These are phyloP conservation scores for Strix occidentalis DNA, from an alignment of 2,797 vertebrate species.

Conservation along the genomic window DNA sequence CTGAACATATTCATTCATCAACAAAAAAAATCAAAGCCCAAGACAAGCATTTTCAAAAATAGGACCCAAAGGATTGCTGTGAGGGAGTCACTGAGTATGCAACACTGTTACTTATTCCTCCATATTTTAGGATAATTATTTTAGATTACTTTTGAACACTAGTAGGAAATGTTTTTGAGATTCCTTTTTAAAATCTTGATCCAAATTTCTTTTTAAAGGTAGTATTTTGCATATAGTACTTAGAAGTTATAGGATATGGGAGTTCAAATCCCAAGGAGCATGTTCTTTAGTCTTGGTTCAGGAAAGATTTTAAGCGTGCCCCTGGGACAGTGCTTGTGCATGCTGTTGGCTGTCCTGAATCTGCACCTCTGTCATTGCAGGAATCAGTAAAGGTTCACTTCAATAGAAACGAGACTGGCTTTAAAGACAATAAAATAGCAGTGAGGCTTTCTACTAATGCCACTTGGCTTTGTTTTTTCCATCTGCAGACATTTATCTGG, in stretches of 20 bases:
- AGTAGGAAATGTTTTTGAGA: rapidly evolving
- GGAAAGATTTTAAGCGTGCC: background rate
- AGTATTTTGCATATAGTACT: background rate
- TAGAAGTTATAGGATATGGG: background rate
- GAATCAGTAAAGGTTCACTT: background rate
- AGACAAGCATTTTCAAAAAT: background rate
- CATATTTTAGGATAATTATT: background rate
- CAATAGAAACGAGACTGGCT: background rate
- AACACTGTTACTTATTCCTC: background rate
- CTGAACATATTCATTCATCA: background rate
- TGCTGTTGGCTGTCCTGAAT: background rate
- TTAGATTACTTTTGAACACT: background rate
- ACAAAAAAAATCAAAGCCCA: too few relatives aligned
- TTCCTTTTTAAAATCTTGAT: background rate
- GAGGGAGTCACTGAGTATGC: background rate
- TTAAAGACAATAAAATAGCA: background rate
- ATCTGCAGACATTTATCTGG: background rate
- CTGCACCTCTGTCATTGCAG: background rate
- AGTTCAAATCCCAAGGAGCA: background rate
- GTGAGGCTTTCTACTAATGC: background rate
- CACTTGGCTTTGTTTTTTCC: background rate
- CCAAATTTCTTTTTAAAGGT: background rate
- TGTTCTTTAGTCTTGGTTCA: background rate
- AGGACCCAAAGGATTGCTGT: background rate
- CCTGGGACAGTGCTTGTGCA: background rate